Evolutionary conservation across 2,113 vertebrate genomes (phyloP).

Genomic region (Eleginops maclovinus): DNA sequence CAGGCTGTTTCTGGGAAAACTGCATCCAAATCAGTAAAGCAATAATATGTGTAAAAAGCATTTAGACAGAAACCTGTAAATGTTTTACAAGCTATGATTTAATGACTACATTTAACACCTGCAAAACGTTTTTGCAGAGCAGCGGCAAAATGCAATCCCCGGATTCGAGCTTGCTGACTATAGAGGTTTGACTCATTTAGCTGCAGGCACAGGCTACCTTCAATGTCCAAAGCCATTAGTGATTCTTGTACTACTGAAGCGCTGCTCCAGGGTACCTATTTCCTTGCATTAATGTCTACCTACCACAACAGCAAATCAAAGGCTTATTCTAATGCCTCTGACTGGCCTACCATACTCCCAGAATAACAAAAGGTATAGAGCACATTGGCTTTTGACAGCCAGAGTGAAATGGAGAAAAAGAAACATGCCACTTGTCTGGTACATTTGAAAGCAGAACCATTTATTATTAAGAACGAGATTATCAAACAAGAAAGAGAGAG

Average conservation of each 20-base stretch:
- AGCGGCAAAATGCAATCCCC: conserved; percentile 42
- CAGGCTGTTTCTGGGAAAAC: conserved; percentile 74
- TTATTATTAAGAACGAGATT: conserved; percentile 89
- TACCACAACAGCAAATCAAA: conserved; percentile 72
- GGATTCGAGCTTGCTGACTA: conserved; percentile 72
- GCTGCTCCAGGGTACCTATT: conserved; percentile 78
- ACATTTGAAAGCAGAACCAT: conserved; percentile 82
- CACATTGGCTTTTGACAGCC: conserved; percentile 22
- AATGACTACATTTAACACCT: conserved; percentile 63
- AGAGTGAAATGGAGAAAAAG: conserved; percentile 33
- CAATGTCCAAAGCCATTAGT: conserved; percentile 81
- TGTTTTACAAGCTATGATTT: conserved; percentile 54
- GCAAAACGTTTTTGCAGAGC: conserved; percentile 53
- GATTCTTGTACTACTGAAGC: conserved; percentile 77
- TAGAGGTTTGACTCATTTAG: conserved; percentile 69
- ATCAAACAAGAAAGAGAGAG: conserved; percentile 81
- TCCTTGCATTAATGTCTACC: conserved; percentile 77
- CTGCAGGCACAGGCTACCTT: conserved; percentile 76
- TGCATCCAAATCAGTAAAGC: conserved; percentile 41
- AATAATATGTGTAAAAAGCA: conserved; percentile 19
- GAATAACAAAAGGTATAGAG: conserved; percentile 50
- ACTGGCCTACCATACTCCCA: conserved; percentile 35
- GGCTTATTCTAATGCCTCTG: conserved; percentile 60
- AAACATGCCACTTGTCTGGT: conserved; percentile 41
- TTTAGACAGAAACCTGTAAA: conserved; percentile 37